Conservation (phyloP, 2,797 vertebrate species). For the Gymnoscopelus braueri region DNA sequence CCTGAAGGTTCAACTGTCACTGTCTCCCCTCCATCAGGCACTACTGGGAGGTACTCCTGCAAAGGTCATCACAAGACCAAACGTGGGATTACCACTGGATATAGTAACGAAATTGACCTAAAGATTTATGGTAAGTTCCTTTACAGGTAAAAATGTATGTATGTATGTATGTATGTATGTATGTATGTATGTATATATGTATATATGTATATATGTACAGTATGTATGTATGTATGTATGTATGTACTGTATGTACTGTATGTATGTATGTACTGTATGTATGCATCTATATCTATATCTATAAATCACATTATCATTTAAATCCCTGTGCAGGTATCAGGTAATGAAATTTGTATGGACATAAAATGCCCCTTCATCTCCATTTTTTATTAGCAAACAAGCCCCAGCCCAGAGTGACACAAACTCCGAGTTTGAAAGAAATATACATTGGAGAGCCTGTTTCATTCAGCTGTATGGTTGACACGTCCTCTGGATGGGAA, state of each 20-base stretch:
- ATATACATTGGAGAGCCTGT: conserved; percentile 51
- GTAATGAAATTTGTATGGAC: too few relatives aligned
- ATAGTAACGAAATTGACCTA: neutral
- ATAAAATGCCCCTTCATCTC: too few relatives aligned
- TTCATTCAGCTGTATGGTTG: conserved; percentile 17
- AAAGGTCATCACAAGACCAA: conserved; percentile 41
- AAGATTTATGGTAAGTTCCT: conserved; percentile 44
- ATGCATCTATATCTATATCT: too few relatives aligned
- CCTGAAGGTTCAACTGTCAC: conserved; percentile 20
- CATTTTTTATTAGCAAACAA: conserved; percentile 25
- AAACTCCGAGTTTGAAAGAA: neutral
- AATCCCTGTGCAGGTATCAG: too few relatives aligned
- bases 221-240: too few relatives aligned
- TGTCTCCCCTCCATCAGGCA: conserved; percentile 1
- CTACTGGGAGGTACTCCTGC: conserved; percentile 52
- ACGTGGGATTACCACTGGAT: accelerated
- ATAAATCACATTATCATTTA: too few relatives aligned
- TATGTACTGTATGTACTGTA: too few relatives aligned
- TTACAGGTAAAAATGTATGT: too few relatives aligned
- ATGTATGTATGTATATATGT: too few relatives aligned
- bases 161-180: too few relatives aligned
- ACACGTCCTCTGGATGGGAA: conserved; percentile 32
- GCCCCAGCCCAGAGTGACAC: conserved; percentile 15
- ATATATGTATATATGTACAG: too few relatives aligned
- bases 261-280: too few relatives aligned